Evolutionary conservation across 2,888 invertebrate genomes (phyloP).

Genomic region (Hirtodrosophila confusa): DNA sequence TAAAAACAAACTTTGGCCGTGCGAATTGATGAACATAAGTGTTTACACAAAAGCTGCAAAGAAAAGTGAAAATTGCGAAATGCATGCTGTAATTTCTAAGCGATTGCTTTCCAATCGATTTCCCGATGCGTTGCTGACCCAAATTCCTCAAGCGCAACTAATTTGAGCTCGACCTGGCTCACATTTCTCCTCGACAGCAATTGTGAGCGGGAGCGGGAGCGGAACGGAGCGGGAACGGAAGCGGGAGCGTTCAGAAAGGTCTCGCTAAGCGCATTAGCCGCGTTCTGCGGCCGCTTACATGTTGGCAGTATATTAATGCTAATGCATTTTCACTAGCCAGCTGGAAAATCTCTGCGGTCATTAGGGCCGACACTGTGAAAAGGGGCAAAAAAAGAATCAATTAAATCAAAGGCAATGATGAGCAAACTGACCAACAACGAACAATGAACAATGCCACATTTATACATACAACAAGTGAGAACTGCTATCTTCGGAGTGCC

Average conservation of each 20-base stretch:
- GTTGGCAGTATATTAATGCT: conserved; percentile 50
- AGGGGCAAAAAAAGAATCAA: conserved; percentile 39
- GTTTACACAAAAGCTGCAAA: not conserved
- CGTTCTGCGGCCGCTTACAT: conserved; percentile 42
- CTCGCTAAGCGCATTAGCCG: conserved; percentile 68
- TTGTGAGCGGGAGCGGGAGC: not conserved
- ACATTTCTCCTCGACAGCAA: conserved; percentile 19
- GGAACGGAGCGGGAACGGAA: not conserved
- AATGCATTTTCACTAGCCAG: conserved; percentile 65
- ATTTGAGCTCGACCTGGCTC: conserved; percentile 40
- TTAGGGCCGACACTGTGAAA: conserved; percentile 53
- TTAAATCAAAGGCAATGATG: conserved; percentile 26
- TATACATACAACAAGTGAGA: no score
- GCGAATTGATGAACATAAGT: not conserved
- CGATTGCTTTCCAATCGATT: conserved; percentile 45
- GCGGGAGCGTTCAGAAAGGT: conserved; percentile 1
- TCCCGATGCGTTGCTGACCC: conserved; percentile 61
- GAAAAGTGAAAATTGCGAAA: conserved; percentile 12
- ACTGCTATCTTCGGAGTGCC: no score
- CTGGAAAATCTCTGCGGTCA: conserved; percentile 72
- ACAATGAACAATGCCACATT: conserved; percentile 8
- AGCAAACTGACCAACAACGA: conserved; percentile 10
- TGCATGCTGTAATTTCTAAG: not conserved
- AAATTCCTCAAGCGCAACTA: conserved; percentile 54
- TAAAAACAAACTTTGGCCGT: not conserved